Evolutionary conservation across 2,888 invertebrate species (phyloP), one percentile per base, ranked within the genome.

Genomic region (Hypsopygia costalis): DNA sequence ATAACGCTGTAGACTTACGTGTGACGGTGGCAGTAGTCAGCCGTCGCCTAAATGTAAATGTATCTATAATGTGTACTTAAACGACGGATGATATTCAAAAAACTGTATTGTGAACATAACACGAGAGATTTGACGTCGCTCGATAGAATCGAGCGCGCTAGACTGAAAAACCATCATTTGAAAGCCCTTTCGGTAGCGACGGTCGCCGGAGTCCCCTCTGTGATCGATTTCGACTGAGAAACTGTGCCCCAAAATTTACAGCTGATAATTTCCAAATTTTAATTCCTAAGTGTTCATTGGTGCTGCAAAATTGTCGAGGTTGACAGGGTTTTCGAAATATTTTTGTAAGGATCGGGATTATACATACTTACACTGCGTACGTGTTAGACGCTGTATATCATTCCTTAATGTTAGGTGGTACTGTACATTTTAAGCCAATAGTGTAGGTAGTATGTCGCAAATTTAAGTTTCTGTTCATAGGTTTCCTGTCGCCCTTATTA

Each of bases 261-360:
- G 39, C 37, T 33, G 46, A 40, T 46, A 40, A 49, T 63, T 68
- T 65, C 62, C 55, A 49, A 65, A 66, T 49, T 53, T 60, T 54
- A 58, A 63, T 58, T 59, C 58, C 52, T 62, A 69, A 69, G 81
- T 82, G 79, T 82, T 77, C 70, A 76, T 68, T 70, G 85, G 81
- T 83, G 85, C 81, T 85, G 70, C 71, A 55, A 73, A 75, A 72
- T 71, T 73, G 55, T 65, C 55, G 62, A 63, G 69, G 69, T 49
- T 51, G 69, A 80, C 79, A 80, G 82, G 82, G 83, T 82, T 65
- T 62, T 57, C 58, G 61, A 66, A 52, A 57, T 76, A 73, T 72
- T 71, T 70, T 73, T 68, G 70, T 74, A 74, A 62, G 55, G 56
- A 51, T 52, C 55, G 60, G 55, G 64, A 54, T 66, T 69, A 59